Conservation (phyloP, 2,888 invertebrate genomes). For the Abrostola tripartita region DNA sequence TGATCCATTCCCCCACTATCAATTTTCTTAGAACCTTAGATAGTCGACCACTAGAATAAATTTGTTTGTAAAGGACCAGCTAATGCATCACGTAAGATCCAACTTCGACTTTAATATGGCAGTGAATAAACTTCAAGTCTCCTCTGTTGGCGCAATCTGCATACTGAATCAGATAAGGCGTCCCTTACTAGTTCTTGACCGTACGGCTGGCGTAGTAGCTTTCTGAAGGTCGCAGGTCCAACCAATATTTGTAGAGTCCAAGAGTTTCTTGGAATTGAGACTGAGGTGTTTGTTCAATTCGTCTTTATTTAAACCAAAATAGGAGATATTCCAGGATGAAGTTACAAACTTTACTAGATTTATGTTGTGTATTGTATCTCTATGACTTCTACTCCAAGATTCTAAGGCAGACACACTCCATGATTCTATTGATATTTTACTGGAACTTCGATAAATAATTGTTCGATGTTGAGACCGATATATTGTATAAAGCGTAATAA, state of each 20-base stretch:
- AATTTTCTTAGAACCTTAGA: no score
- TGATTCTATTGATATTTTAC: no score
- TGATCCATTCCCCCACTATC: no score
- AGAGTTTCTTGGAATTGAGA: not conserved
- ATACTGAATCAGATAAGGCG: constrained; percentile 27
- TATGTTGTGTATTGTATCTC: no score
- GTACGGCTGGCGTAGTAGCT: not conserved
- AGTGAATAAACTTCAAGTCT: not conserved
- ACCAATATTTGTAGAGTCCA: not conserved
- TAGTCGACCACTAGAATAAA: no score
- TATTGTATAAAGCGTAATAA: not conserved
- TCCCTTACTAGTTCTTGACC: constrained; percentile 9
- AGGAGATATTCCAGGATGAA: no score
- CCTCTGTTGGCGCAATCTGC: constrained; percentile 21
- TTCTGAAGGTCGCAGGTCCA: constrained; percentile 1
- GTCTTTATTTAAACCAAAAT: not conserved
- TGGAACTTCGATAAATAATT: no score
- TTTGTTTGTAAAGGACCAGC: no score
- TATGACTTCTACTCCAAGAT: no score
- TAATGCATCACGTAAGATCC: not conserved
- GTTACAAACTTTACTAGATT: no score
- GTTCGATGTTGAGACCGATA: not conserved
- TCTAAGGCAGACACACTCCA: no score
- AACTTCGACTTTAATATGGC: constrained; percentile 2
- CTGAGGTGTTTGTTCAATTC: not conserved